Conservation (phyloP, 2,113 vertebrate species). For the Malurus elegans region DNA sequence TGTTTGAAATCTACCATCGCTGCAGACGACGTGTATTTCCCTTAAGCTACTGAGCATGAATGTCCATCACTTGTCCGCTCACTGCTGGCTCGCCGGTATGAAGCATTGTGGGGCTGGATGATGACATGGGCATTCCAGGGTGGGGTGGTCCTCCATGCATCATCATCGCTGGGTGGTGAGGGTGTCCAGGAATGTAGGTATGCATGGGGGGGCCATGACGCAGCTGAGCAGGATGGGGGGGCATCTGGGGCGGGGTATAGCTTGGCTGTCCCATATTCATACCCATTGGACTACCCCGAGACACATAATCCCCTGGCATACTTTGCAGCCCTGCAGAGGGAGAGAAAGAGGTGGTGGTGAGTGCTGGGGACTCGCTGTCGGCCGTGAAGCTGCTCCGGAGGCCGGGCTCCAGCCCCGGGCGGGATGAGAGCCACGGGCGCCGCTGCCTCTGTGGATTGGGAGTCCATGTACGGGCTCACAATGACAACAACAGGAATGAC, state of each 20-base stretch:
- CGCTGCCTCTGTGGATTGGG: accelerated
- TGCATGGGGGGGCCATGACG: slow-evolving; percentile 86
- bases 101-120: slow-evolving; percentile 84
- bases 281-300: slow-evolving; percentile 88
- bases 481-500: accelerated
- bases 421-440: accelerated
- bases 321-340: slow-evolving; percentile 85
- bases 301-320: slow-evolving; percentile 89
- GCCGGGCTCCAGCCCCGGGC: background rate
- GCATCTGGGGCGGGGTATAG: slow-evolving; percentile 82
- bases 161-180: slow-evolving; percentile 85
- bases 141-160: slow-evolving; percentile 88
- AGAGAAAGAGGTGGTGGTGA: slow-evolving; percentile 52
- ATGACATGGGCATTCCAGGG: slow-evolving; percentile 88
- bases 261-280: slow-evolving; percentile 85
- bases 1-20: slow-evolving; percentile 79
- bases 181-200: slow-evolving; percentile 89
- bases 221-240: slow-evolving; percentile 84
- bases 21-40: slow-evolving; percentile 79
- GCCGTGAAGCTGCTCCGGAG: accelerated
- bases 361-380: background rate
- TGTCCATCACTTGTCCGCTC: slow-evolving; percentile 89
- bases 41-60: slow-evolving; percentile 87
- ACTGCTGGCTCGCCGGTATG: slow-evolving; percentile 81
- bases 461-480: accelerated